A percentile compares a stretch with the other conserved stretches of the same genome.
Evolutionary conservation across 53 echinoderm and acorn worm genomes (phyloP).

Genomic region (Temnopleurus reevesii): DNA sequence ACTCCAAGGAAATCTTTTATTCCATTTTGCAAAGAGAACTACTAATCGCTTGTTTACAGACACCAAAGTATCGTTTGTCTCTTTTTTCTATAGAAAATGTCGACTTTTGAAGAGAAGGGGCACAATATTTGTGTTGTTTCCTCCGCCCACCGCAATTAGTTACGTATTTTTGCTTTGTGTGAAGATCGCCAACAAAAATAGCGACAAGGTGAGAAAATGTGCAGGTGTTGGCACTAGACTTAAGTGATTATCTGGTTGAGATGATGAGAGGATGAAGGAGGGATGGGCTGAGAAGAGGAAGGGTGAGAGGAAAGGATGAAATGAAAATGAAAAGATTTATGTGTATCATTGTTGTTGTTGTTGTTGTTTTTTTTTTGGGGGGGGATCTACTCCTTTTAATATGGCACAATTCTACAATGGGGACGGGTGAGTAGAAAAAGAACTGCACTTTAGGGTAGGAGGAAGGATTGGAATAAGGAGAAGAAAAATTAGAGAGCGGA

Average conservation of each 20-base stretch:
- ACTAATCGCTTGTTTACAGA: slow-evolving; percentile 21
- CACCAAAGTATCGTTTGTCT: background rate
- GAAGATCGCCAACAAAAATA: background rate
- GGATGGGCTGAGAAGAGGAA: background rate
- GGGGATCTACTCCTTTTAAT: too few species aligned
- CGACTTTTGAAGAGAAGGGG: background rate
- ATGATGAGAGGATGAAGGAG: background rate
- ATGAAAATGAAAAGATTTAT: too few species aligned
- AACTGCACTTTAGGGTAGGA: too few species aligned
- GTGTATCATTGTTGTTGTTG: too few species aligned
- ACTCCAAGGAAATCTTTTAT: background rate
- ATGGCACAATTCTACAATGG: too few species aligned
- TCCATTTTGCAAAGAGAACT: background rate
- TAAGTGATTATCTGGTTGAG: slow-evolving; percentile 15
- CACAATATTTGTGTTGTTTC: slow-evolving; percentile 4
- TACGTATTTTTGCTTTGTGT: background rate
- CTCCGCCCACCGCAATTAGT: slow-evolving; percentile 21
- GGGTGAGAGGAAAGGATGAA: too few species aligned
- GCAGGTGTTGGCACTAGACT: background rate
- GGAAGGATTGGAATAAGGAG: too few species aligned
- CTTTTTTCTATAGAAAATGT: background rate
- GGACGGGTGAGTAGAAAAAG: too few species aligned
- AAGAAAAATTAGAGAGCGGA: too few species aligned
- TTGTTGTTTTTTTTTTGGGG: too few species aligned
- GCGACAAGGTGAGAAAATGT: background rate